Percentiles rank a stretch among this genome's conserved stretches.
Conservation (phyloP, 2,888 invertebrate genomes). For the Pharmacophagus antenor region DNA sequence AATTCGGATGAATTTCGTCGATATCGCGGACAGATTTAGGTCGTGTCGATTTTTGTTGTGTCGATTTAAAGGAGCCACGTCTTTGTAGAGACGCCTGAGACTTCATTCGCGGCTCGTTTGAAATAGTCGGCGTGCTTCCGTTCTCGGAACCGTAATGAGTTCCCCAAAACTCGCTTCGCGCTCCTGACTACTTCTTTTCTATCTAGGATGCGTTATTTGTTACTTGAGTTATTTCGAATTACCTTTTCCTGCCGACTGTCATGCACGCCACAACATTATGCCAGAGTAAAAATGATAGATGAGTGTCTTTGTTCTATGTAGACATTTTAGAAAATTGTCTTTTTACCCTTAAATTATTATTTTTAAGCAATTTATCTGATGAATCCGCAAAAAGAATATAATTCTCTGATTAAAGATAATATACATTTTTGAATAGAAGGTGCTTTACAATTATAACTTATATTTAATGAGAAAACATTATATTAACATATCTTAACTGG, state of each 20-base stretch:
- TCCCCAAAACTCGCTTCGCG: slow-evolving; percentile 35
- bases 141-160: slow-evolving; percentile 41
- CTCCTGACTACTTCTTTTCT: slow-evolving; percentile 22
- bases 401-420: too few species aligned
- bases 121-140: slow-evolving; percentile 35
- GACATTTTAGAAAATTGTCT: background rate
- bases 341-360: background rate
- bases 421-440: too few species aligned
- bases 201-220: slow-evolving; percentile 29
- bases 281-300: background rate
- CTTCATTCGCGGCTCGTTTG: slow-evolving; percentile 36
- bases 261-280: background rate
- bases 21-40: slow-evolving; percentile 32
- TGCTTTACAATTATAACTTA: too few species aligned
- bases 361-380: background rate
- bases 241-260: slow-evolving; percentile 18
- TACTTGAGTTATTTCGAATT: slow-evolving; percentile 12
- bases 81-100: slow-evolving; percentile 29
- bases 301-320: background rate
- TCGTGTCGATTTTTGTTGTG: too few species aligned
- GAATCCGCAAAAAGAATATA: too few species aligned
- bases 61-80: slow-evolving; percentile 32
- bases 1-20: slow-evolving; percentile 17
- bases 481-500: too few species aligned
- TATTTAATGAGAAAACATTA: too few species aligned